Evolutionary conservation across 2,113 vertebrate genomes (phyloP).

Genomic region (Aptenodytes forsteri): DNA sequence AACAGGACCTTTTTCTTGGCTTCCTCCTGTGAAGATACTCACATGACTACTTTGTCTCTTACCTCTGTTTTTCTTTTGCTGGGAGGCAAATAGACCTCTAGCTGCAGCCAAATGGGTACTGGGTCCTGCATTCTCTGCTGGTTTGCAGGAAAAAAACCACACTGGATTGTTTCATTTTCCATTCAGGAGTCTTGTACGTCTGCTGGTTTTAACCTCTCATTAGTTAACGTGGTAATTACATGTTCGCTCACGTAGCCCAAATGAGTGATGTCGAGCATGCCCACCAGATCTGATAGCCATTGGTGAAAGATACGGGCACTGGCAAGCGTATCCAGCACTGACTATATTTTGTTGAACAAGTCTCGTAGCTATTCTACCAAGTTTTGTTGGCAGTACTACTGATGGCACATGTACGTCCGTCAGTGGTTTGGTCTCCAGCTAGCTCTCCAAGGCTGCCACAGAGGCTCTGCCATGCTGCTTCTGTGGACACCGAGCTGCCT

Average conservation of each 20-base stretch:
- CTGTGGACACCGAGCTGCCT: not conserved
- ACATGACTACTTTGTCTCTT: not conserved
- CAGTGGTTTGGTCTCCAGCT: not conserved
- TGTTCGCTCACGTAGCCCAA: not conserved
- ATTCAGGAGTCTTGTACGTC: not conserved
- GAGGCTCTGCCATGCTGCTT: not conserved
- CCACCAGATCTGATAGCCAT: not conserved
- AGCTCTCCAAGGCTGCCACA: not conserved
- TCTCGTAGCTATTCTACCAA: accelerated
- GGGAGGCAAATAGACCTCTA: not conserved
- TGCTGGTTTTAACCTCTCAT: not conserved
- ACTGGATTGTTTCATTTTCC: not conserved
- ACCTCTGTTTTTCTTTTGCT: not conserved
- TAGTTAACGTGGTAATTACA: accelerated
- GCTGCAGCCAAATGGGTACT: not conserved
- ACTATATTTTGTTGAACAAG: not conserved
- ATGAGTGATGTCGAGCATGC: not conserved
- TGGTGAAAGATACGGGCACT: not conserved
- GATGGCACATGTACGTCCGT: not conserved
- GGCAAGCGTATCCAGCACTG: not conserved
- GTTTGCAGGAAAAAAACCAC: not conserved
- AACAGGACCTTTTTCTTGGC: not conserved
- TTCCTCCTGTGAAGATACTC: not conserved
- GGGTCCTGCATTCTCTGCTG: accelerated
- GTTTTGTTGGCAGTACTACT: not conserved